Evolutionary conservation across 2,888 invertebrate species (phyloP), one percentile per base, ranked within the genome.

Genomic region (Phyllotreta cruciferae): DNA sequence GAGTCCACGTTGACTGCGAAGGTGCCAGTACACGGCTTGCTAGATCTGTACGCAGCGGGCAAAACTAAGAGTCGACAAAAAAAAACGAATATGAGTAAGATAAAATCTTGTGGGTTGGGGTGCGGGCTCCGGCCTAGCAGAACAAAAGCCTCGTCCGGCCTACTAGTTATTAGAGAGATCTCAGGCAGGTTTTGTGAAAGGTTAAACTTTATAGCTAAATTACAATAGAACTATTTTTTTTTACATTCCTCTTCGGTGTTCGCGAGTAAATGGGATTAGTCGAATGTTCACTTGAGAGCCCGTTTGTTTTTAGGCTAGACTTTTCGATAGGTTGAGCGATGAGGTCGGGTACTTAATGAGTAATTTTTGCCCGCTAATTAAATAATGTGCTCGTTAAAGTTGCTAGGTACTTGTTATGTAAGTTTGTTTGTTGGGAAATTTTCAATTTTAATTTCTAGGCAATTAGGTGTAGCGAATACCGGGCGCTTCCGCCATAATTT

Each of bases 1-100:
- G 41, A 77, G 78, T 81, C 82, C 75, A 81, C 81, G 81, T 81
- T 73, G 80, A 80, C 77, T 79, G 77, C 76, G 75, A 80, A 81
- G 81, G 82, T 81, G 81, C 81, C 79, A 79, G 80, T 77, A 79
- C 80, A 80, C 78, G 75, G 79, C 80, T 80, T 77, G 79, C 78
- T 75, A 78, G 78, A 77, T 61, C 77, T 78, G 78, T 79, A 80
- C 79, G 79, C 78, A 80, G 78, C 79, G 77, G 78, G 79, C 79
- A 78, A 72, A 80, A 81, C 81, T 81, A 79, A 80, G 80, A 79
- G 79, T 78, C 79, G 79, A 79, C 79, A 78, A 73, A 80, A 79
- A 47, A 79, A 79, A 79, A 80, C 77, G 78, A 79, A 79, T 78
- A 78, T 77, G 77, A 77, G 78, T 75, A 75, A 78, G 80, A 80